Evolutionary conservation across 2,888 invertebrate species (phyloP).

Genomic region (Heliconius ethilla): DNA sequence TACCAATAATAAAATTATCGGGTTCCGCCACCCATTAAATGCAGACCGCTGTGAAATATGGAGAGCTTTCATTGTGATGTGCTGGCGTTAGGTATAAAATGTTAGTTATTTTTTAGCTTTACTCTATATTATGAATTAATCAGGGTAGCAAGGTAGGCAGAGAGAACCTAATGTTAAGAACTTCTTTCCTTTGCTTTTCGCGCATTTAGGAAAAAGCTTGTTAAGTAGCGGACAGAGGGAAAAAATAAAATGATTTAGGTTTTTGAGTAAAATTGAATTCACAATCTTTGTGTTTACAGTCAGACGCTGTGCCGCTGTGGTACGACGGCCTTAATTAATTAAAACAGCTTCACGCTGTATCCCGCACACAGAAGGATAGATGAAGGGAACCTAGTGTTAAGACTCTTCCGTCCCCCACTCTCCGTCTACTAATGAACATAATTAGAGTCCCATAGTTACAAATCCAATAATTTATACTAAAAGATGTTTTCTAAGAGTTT

Average conservation of each 20-base stretch:
- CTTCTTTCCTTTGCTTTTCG: not conserved
- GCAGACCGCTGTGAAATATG: conserved; percentile 78
- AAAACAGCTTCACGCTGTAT: too few species aligned
- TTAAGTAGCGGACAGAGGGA: not conserved
- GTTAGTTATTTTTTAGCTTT: not conserved
- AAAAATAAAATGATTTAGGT: too few species aligned
- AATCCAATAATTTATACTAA: conserved; percentile 16
- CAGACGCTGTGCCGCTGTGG: too few species aligned
- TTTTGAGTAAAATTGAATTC: too few species aligned
- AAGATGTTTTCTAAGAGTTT: conserved; percentile 26
- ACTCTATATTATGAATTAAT: too few species aligned
- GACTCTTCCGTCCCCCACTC: not conserved
- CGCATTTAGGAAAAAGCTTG: not conserved
- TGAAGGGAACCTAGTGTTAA: not conserved
- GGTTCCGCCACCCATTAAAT: conserved; percentile 70
- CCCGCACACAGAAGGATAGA: too few species aligned
- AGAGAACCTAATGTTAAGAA: not conserved
- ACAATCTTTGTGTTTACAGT: too few species aligned
- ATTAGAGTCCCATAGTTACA: not conserved
- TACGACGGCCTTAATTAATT: too few species aligned
- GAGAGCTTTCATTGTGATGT: conserved; percentile 40
- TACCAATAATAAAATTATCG: conserved; percentile 81
- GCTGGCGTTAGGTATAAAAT: not conserved
- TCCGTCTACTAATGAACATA: not conserved
- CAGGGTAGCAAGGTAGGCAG: not conserved